Conservation (phyloP, 2,888 invertebrate genomes). For the Xanthorhoe designata region DNA sequence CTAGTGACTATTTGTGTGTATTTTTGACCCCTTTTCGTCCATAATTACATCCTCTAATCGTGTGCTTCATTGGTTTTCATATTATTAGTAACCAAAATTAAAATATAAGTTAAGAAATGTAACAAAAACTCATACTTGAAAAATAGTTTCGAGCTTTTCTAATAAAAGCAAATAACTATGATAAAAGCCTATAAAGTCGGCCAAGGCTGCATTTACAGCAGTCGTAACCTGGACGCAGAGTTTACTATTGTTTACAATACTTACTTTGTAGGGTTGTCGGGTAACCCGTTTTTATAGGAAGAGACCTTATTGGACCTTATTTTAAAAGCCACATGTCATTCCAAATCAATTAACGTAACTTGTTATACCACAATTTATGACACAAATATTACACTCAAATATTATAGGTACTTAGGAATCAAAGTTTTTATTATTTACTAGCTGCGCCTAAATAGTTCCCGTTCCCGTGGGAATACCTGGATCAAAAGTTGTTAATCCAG, state of each 20-base stretch:
- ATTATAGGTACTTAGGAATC: too few species aligned
- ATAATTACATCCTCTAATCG: not conserved
- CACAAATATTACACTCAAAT: too few species aligned
- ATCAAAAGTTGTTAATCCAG: too few species aligned
- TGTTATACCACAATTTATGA: too few species aligned
- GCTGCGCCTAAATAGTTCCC: too few species aligned
- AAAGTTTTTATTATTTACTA: too few species aligned
- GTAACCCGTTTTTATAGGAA: not conserved
- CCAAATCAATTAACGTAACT: too few species aligned
- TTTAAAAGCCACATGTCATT: too few species aligned
- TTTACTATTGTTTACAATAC: constrained; percentile 11
- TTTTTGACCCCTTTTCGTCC: not conserved
- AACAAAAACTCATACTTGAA: not conserved
- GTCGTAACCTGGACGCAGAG: constrained; percentile 43
- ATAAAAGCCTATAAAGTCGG: constrained; percentile 45
- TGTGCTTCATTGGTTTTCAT: not conserved
- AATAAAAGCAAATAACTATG: constrained; percentile 18
- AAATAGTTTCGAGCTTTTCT: not conserved
- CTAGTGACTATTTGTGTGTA: constrained; percentile 1
- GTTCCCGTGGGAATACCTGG: too few species aligned
- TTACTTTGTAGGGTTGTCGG: constrained; percentile 14
- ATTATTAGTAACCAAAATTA: not conserved
- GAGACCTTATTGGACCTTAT: too few species aligned
- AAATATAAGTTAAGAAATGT: too few species aligned
- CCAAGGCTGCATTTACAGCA: constrained; percentile 53